Evolutionary conservation across 1,140 invertebrate genomes (phyloP), one percentile per base, ranked within the genome.

Genomic region (Aplysia californica): DNA sequence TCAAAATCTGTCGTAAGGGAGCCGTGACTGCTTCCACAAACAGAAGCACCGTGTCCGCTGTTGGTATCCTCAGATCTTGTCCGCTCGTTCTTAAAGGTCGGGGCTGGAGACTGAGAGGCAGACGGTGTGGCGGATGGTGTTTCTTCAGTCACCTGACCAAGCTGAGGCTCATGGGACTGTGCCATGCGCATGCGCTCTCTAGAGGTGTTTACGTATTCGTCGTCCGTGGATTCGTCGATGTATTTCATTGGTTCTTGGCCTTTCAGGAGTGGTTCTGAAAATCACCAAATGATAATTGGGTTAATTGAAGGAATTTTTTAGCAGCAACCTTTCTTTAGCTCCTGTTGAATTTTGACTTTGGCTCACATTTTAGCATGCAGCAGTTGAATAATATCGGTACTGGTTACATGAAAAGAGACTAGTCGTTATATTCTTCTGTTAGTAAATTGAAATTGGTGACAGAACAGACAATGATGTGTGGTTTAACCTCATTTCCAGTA

Each of bases 171-270:
- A 71, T 31, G 31, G n/a, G 55, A 73, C 18, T 44, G 20, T 56
- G 41, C 29, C 1, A 55, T 41, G 36, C 4, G 56, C n/a, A 73
- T 33, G 6, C 41, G 59, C 1, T 61, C 58, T 20, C 55, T 5
- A 20, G 64, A 3, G 1, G 58, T 31, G 18, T 39, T 64, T 3
- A 73, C n/a, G 21, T 39, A 44, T 35, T 73, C 55, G 29, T 61
- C 58, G 41, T 73, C 68, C 2, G 68, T 70, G 0, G 68, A 70
- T 29, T 70, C 68, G 38, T 70, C 68, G 2, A 70, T 70, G 50
- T 70, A 70, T 35, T 70, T 70, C 20, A 70, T 39, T 31, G n/a
- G 55, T 2, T 70, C 68, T 44, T 50, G 29, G 5, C 61, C 61
- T 20, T 20, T 23, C n/a, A 65, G 35, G 21, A 65, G 23, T 5